Evolutionary conservation across 2,888 invertebrate genomes (phyloP), one percentile per base, ranked within the genome.

Genomic region (Chrysolina americana): DNA sequence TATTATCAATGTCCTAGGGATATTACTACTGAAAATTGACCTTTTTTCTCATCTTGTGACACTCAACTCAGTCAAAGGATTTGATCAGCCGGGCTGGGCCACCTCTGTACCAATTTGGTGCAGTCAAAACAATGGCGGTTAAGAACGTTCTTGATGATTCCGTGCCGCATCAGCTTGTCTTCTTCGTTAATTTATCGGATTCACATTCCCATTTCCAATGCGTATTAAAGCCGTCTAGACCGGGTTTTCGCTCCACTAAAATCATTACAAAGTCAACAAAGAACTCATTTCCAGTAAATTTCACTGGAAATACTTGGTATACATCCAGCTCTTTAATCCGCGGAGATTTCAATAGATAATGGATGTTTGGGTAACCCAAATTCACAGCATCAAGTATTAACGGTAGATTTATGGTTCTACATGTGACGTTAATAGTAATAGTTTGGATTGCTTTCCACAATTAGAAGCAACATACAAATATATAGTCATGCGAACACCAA

Each of bases 161-260:
- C 65, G 47, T 76, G 76, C 78, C 72, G 75, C 72, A 75, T 80
- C 79, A 80, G 76, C 81, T 78, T 81, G 81, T 75, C 80, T 78
- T 80, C 76, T 80, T 81, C 79, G 80, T 79, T 81, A 81, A 81
- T 81, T 81, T 80, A 79, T 78, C 79, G 76, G 79, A 80, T 59
- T 28, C 59, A 36, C 59, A 36, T 28, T 80, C 80, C 78, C 80
- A 80, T 80, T 81, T 75, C 77, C 75, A 74, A 75, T 79, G 70
- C 59, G 79, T 80, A 81, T 80, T 79, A 78, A 79, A 80, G 74
- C 77, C 44, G 74, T 78, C 79, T 79, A 74, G 76, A 48, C 41
- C 19, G 23, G 65, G 47, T 48, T 47, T 28, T 48, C 47, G 50
- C 15, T 47, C 47, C 41, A 48, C 65, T 41, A 65, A n/a, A 23